These are phyloP conservation scores for Pipistrellus kuhlii DNA, from an alignment of 2,797 vertebrate species.

Conservation along the genomic window DNA sequence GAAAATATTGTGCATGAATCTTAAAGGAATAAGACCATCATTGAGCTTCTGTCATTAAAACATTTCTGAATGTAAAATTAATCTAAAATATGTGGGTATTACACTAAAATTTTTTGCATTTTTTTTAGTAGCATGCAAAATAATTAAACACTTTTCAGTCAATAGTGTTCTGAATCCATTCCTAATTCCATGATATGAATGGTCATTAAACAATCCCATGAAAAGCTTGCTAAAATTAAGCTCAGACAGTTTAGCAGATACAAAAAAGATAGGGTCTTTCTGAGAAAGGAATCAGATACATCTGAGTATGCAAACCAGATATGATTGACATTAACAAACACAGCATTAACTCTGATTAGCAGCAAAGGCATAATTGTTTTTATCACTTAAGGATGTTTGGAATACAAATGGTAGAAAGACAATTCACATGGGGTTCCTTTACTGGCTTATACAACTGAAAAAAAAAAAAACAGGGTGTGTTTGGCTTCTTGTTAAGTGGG, in stretches of 20 bases:
- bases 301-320: not conserved
- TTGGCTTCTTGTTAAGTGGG: not conserved
- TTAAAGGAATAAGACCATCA: not conserved
- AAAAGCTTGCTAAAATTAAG: constrained; percentile 37
- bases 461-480: not conserved
- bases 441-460: not conserved
- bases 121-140: not conserved
- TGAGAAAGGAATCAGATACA: not conserved
- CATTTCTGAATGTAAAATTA: constrained; percentile 34
- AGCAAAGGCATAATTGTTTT: not conserved
- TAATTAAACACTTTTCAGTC: not conserved
- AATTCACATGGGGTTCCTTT: not conserved
- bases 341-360: not conserved
- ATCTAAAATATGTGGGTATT: not conserved
- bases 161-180: constrained; percentile 15
- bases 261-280: not conserved
- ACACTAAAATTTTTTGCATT: not conserved
- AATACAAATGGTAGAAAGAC: not conserved
- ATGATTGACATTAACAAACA: constrained; percentile 21
- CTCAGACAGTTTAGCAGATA: not conserved
- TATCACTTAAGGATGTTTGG: not conserved
- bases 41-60: not conserved
- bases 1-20: not conserved
- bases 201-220: not conserved
- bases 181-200: not conserved